Evolutionary conservation across 2,113 vertebrate genomes (phyloP).

Genomic region (Thunnus maccoyii): DNA sequence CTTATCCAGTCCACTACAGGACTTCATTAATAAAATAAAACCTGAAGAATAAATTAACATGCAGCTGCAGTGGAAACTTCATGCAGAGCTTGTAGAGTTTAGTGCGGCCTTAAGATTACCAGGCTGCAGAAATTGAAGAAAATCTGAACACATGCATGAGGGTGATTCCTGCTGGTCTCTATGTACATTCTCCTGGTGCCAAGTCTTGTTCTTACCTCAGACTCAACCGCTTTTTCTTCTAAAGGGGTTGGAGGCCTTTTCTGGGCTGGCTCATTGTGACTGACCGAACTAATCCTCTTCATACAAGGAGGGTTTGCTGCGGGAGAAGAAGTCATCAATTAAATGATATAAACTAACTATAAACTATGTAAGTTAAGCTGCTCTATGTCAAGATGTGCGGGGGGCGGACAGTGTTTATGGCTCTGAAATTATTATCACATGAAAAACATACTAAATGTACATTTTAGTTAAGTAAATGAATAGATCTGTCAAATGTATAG

Average conservation of each 20-base stretch:
- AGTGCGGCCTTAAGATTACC: background rate
- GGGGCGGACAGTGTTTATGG: background rate
- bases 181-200: background rate
- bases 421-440: background rate
- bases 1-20: conserved; percentile 10
- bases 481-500: background rate
- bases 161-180: background rate
- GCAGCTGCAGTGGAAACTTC: conserved; percentile 35
- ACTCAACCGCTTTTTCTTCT: conserved; percentile 68
- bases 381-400: background rate
- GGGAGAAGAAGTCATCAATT: conserved; percentile 35
- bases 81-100: conserved; percentile 24
- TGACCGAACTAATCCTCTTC: conserved; percentile 82
- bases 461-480: too few relatives aligned
- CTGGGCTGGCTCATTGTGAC: conserved; percentile 76
- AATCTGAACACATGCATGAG: background rate
- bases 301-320: conserved; percentile 85
- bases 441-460: background rate
- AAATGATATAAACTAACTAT: background rate
- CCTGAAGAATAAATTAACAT: conserved; percentile 24
- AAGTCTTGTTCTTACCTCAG: conserved; percentile 75
- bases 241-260: conserved; percentile 71
- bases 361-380: background rate
- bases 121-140: background rate
- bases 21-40: background rate